Evolutionary conservation across 2,113 vertebrate species (phyloP).

Genomic region (Rhizomys pruinosus): DNA sequence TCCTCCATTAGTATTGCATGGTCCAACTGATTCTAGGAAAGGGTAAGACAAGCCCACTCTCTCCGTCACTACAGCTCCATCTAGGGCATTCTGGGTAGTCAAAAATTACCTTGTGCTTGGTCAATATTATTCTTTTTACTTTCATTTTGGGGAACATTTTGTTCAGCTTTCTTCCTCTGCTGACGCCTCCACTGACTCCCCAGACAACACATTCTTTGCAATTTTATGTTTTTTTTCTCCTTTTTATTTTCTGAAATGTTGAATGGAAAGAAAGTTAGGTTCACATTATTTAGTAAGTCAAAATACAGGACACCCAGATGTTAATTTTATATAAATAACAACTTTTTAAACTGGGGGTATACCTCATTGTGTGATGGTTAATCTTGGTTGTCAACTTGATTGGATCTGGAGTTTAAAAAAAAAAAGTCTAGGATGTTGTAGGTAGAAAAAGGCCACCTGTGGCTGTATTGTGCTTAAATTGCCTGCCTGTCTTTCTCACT

Average conservation of each 20-base stretch:
- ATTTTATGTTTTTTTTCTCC: neutral
- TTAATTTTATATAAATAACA: conserved; percentile 15
- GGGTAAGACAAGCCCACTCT: no score
- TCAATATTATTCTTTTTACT: neutral
- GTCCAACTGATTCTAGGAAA: neutral
- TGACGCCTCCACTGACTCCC: neutral
- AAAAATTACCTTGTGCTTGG: neutral
- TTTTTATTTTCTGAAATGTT: neutral
- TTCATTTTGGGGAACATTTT: neutral
- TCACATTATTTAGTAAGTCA: neutral
- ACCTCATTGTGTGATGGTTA: neutral
- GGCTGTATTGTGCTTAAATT: no score
- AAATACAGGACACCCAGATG: neutral
- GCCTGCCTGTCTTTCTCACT: no score
- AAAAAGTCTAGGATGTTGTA: no score
- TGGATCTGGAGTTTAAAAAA: neutral
- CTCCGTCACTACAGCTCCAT: neutral
- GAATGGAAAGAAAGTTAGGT: neutral
- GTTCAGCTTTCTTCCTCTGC: neutral
- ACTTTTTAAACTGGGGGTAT: neutral
- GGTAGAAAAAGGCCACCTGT: no score
- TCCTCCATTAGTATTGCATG: accelerated
- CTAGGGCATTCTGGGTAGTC: accelerated
- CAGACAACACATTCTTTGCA: neutral
- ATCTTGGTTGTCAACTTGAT: neutral